phyloP scores from a whole-genome alignment of 1,140 invertebrate species.

The Papilio machaon region DNA sequence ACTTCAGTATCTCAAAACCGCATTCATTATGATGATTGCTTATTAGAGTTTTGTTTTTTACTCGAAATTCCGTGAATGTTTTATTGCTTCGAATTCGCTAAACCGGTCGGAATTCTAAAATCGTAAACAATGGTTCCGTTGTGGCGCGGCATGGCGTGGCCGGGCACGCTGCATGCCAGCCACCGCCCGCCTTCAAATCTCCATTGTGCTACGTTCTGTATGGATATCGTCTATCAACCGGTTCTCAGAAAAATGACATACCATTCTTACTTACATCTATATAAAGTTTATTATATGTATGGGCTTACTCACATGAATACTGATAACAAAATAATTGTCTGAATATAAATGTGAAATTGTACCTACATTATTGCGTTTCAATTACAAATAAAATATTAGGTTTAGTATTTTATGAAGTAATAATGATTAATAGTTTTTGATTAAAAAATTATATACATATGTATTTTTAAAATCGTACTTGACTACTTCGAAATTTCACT shows the following conservation, averaged over 20 bases:
- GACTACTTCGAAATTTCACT: not conserved
- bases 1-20: not conserved
- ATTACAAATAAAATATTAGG: not conserved
- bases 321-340: conserved; percentile 8
- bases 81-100: conserved; percentile 16
- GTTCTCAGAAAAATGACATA: conserved; percentile 69
- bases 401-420: too few species aligned
- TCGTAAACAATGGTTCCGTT: conserved; percentile 60
- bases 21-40: not conserved
- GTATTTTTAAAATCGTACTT: too few species aligned
- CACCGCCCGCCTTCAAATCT: conserved; percentile 52
- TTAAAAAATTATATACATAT: too few species aligned
- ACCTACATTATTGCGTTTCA: not conserved
- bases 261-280: conserved; percentile 49
- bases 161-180: conserved; percentile 38
- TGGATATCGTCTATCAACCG: conserved; percentile 57
- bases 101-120: conserved; percentile 47
- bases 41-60: not conserved
- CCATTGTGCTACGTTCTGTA: conserved; percentile 63
- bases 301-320: not conserved
- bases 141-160: conserved; percentile 39
- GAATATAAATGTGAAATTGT: not conserved
- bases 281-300: not conserved
- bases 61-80: conserved; percentile 2
- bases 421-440: too few species aligned